Conservation (phyloP, 2,113 vertebrate species). For the Epinephelus lanceolatus region DNA sequence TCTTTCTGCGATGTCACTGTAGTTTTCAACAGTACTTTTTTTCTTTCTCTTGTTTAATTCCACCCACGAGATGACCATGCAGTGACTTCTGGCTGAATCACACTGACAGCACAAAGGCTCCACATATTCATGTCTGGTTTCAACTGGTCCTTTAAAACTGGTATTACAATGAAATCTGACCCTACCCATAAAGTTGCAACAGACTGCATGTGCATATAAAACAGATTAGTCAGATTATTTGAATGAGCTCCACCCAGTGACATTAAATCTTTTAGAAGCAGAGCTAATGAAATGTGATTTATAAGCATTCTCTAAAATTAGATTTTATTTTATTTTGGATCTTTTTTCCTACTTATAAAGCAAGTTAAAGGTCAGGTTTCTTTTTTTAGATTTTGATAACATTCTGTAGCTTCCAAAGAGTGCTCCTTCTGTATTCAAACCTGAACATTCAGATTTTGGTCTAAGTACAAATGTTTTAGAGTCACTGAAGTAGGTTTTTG, state of each 20-base stretch:
- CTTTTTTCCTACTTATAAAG: background rate
- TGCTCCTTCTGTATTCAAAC: too few species aligned
- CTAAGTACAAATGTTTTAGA: too few species aligned
- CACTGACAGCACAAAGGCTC: slow-evolving; percentile 40
- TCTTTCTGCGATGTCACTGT: slow-evolving; percentile 61
- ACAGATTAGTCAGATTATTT: slow-evolving; percentile 15
- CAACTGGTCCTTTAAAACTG: slow-evolving; percentile 44
- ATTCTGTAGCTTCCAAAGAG: too few species aligned
- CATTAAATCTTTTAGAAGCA: background rate
- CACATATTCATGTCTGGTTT: slow-evolving; percentile 49
- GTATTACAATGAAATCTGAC: slow-evolving; percentile 28
- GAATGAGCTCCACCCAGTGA: slow-evolving; percentile 20
- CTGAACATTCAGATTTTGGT: too few species aligned
- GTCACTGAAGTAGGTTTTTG: too few species aligned
- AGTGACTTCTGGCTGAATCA: slow-evolving; percentile 59
- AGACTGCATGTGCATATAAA: background rate
- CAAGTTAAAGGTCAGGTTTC: background rate
- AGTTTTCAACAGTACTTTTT: slow-evolving; percentile 40
- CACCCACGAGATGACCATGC: slow-evolving; percentile 53
- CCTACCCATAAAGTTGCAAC: slow-evolving; percentile 21
- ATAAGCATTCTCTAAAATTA: background rate
- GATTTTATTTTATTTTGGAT: background rate
- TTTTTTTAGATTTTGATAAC: too few species aligned
- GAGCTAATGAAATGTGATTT: background rate
- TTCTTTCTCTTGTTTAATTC: slow-evolving; percentile 33